Evolutionary conservation across 1,140 invertebrate species (phyloP).

Genomic region (Pogonus chalceus): DNA sequence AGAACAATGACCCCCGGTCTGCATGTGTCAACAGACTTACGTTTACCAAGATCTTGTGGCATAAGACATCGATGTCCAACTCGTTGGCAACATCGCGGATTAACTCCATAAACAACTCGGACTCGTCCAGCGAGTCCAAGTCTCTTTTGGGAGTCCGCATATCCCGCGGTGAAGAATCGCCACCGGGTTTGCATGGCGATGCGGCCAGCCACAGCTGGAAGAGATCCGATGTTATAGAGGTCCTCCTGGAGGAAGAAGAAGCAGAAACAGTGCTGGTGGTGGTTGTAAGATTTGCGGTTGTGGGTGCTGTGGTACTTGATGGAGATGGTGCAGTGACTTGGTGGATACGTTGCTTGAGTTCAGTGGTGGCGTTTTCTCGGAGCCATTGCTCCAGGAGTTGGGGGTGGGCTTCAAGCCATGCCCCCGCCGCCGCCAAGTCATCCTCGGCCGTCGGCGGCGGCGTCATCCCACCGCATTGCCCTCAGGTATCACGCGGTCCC

Average conservation of each 20-base stretch:
- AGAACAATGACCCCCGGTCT: slow-evolving; percentile 77
- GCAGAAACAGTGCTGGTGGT: slow-evolving; percentile 1
- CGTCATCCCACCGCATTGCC: slow-evolving; percentile 28
- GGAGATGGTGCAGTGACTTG: slow-evolving; percentile 23
- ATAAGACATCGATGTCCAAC: slow-evolving; percentile 83
- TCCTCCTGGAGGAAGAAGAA: slow-evolving; percentile 42
- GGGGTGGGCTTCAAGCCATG: slow-evolving; percentile 46
- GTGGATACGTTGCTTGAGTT: slow-evolving; percentile 43
- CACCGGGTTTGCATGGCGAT: slow-evolving; percentile 53
- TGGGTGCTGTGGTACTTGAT: slow-evolving; percentile 2
- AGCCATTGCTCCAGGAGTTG: slow-evolving; percentile 58
- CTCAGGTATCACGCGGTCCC: slow-evolving; percentile 18
- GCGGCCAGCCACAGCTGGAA: slow-evolving; percentile 72
- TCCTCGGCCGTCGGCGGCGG: slow-evolving; percentile 21
- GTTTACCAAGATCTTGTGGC: slow-evolving; percentile 89
- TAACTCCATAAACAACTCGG: slow-evolving; percentile 84
- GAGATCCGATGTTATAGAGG: slow-evolving; percentile 73
- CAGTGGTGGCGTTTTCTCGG: slow-evolving; percentile 54
- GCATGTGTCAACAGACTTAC: slow-evolving; percentile 77
- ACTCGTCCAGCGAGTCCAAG: slow-evolving; percentile 46
- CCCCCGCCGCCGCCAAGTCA: slow-evolving; percentile 25
- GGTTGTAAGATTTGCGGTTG: too few species aligned
- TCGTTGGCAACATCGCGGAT: slow-evolving; percentile 89
- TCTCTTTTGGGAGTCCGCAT: slow-evolving; percentile 27
- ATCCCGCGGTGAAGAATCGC: slow-evolving; percentile 37